Evolutionary conservation across 2,888 invertebrate genomes (phyloP).

Genomic region (Cheilosia scutellata): DNA sequence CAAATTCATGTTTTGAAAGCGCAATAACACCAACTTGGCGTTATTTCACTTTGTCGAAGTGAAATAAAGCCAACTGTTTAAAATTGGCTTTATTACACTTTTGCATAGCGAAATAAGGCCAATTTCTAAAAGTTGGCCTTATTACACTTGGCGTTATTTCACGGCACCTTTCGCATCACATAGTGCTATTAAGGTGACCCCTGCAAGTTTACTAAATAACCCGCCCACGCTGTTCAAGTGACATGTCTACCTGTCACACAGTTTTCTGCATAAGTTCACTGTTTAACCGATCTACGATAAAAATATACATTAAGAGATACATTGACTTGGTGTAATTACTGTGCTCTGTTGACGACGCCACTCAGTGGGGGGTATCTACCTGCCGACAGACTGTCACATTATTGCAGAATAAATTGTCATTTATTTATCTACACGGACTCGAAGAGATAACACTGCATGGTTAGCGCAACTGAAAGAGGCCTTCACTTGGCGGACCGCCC

Average conservation of each 20-base stretch:
- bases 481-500: constrained; percentile 17
- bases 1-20: too few relatives aligned
- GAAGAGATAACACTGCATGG: constrained; percentile 19
- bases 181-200: constrained; percentile 34
- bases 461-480: constrained; percentile 27
- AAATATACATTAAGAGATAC: constrained; percentile 15
- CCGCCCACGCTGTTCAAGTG: constrained; percentile 32
- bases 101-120: too few relatives aligned
- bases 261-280: constrained; percentile 41
- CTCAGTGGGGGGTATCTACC: constrained; percentile 62
- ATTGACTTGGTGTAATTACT: constrained; percentile 10
- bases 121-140: too few relatives aligned
- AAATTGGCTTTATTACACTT: too few relatives aligned
- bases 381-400: constrained; percentile 63
- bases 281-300: constrained; percentile 48
- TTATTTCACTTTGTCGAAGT: too few relatives aligned
- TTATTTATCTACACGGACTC: constrained; percentile 24
- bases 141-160: too few relatives aligned
- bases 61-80: too few relatives aligned
- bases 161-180: constrained; percentile 46
- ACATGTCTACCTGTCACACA: constrained; percentile 19
- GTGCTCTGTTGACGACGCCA: constrained; percentile 50
- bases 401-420: constrained; percentile 44
- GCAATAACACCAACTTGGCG: too few relatives aligned
- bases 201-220: constrained; percentile 41